Conservation (phyloP, 92 coral and sea anemone genomes). For the Epizoanthus ramosus region DNA sequence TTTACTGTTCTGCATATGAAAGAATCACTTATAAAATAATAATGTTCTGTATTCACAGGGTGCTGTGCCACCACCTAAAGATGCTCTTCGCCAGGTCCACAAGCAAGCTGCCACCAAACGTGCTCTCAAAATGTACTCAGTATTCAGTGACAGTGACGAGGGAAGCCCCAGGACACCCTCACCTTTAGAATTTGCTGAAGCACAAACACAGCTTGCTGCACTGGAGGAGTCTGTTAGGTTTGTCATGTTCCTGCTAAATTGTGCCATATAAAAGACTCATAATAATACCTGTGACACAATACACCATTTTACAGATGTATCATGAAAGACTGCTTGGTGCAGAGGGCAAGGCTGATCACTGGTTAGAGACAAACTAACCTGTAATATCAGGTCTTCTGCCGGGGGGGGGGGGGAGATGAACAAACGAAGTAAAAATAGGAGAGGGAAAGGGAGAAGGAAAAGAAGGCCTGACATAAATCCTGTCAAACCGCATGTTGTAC, state of each 20-base stretch:
- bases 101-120: conserved; percentile 80
- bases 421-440: too few relatives aligned
- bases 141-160: conserved; percentile 76
- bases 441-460: too few relatives aligned
- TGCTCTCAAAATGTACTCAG: conserved; percentile 74
- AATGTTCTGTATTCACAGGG: conserved; percentile 37
- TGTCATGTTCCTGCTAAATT: neutral
- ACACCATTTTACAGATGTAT: neutral
- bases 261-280: neutral
- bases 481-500: too few relatives aligned
- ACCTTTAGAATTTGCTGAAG: conserved; percentile 53
- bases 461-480: too few relatives aligned
- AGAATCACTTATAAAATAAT: neutral
- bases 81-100: conserved; percentile 76
- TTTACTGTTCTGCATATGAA: neutral
- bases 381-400: too few relatives aligned
- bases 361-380: too few relatives aligned
- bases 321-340: neutral
- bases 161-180: conserved; percentile 64
- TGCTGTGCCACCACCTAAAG: conserved; percentile 62
- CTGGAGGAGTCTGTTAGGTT: conserved; percentile 58
- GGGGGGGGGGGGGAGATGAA: too few relatives aligned
- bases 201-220: conserved; percentile 15
- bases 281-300: neutral
- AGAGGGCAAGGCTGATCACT: too few relatives aligned